phyloP scores from a whole-genome alignment of 1,140 invertebrate species.

The Aphaenogaster rudis region DNA sequence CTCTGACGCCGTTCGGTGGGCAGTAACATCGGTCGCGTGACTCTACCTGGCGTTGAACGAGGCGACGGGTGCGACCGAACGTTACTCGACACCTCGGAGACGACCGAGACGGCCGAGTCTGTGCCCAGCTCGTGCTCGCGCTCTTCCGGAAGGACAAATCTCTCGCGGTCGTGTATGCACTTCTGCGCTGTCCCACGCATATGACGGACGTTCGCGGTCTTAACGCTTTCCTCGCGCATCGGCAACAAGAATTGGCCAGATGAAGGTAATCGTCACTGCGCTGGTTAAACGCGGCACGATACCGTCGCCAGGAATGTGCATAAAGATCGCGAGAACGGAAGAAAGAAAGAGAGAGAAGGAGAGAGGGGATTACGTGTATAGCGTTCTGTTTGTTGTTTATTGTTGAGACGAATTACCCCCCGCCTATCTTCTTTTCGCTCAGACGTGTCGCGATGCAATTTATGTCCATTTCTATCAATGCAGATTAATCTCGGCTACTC shows the following conservation, averaged over 20 bases:
- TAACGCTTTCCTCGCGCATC: slow-evolving; percentile 41
- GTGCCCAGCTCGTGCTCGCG: slow-evolving; percentile 57
- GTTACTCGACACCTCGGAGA: slow-evolving; percentile 48
- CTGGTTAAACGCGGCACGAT: neutral
- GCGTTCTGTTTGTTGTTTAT: slow-evolving; percentile 71
- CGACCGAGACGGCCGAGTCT: neutral
- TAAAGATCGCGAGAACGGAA: neutral
- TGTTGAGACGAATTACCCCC: neutral
- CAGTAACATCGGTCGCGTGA: neutral
- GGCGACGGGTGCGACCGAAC: neutral
- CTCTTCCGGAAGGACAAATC: slow-evolving; percentile 36
- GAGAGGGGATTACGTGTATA: slow-evolving; percentile 33
- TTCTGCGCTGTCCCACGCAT: slow-evolving; percentile 60
- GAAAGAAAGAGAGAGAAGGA: slow-evolving; percentile 38
- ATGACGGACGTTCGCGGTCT: slow-evolving; percentile 65
- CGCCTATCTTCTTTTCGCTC: neutral
- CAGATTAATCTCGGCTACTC: too few species aligned
- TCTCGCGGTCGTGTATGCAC: slow-evolving; percentile 54
- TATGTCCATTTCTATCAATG: too few species aligned
- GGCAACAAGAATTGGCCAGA: slow-evolving; percentile 71
- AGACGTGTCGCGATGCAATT: neutral
- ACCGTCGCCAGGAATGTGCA: neutral
- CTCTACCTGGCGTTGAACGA: neutral
- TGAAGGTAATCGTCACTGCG: slow-evolving; percentile 72
- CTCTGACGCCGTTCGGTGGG: neutral